Evolutionary conservation across 2,888 invertebrate genomes (phyloP), one percentile per base, ranked within the genome.

Genomic region (Drosophila mettleri): DNA sequence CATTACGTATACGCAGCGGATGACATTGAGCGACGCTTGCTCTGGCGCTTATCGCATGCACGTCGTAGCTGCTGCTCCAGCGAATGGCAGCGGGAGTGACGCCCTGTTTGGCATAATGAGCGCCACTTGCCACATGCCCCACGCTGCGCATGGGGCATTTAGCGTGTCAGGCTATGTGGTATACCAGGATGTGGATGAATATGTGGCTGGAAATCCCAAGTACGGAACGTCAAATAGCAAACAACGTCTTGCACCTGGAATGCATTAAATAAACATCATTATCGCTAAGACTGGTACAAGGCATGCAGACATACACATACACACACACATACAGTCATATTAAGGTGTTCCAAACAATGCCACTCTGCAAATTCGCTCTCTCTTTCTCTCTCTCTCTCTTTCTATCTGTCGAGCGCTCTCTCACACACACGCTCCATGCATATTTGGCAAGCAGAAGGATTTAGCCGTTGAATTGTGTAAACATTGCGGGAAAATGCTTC

Each of bases 181-280:
- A 22, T 49, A 18, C 22, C 34, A n/a, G 49, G 34, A 49, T 34
- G n/a, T 22, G 34, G 34, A 66, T 62, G 64, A 59, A 66, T 58
- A 65, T 78, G 58, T 64, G 58, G 65, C 70, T 69, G 46, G 64
- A 71, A 86, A 85, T 85, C 69, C 83, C 54, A 69, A 64, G 69
- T 64, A 72, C 57, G 60, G 67, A 77, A 88, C 84, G 80, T 80
- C 84, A 84, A 80, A 84, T 65, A 74, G 81, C 85, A 83, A 88
- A 80, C 80, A 84, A 69, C 77, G 72, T 78, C 85, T 85, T 78
- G 87, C 89, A 88, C 87, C 85, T 85, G 89, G 74, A 89, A 86
- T 86, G 86, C 88, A 86, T 86, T 86, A 87, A 87, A 77, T 81
- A 87, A 89, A 87, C 89, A 89, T 86, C 88, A 87, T 86, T 86